Evolutionary conservation across 1,140 invertebrate species (phyloP).

Genomic region (Micrasema minimum): DNA sequence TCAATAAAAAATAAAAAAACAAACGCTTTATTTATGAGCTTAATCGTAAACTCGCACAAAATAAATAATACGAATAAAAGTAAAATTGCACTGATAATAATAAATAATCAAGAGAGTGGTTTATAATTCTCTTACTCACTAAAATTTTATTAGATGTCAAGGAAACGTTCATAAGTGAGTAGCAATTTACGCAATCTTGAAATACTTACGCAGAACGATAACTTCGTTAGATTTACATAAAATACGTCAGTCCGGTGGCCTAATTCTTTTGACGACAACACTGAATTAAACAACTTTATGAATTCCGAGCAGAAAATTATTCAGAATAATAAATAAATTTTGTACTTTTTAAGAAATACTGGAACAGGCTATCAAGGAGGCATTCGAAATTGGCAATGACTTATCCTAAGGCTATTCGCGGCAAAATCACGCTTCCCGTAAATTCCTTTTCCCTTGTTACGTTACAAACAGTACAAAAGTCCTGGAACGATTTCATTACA

Average conservation of each 20-base stretch:
- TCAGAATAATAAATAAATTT: too few relatives aligned
- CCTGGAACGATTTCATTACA: conserved; percentile 17
- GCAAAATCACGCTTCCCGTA: conserved; percentile 3
- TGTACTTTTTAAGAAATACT: too few relatives aligned
- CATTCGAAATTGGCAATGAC: neutral
- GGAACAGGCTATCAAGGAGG: neutral
- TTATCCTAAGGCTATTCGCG: conserved; percentile 7
- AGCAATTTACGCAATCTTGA: neutral
- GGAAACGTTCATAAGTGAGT: too few relatives aligned
- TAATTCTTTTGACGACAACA: neutral
- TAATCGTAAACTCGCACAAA: too few relatives aligned
- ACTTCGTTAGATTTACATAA: neutral
- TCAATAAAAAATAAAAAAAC: too few relatives aligned
- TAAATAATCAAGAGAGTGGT: too few relatives aligned
- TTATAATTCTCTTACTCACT: too few relatives aligned
- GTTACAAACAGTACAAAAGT: neutral
- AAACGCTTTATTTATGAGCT: too few relatives aligned
- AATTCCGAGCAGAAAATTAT: too few relatives aligned
- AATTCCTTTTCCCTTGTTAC: neutral
- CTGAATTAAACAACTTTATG: neutral
- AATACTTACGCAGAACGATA: conserved; percentile 2
- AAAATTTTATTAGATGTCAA: too few relatives aligned
- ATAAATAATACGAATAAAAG: too few relatives aligned
- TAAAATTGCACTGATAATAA: too few relatives aligned
- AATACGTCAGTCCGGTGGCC: neutral